A percentile compares a stretch with the other conserved stretches of the same genome.
These are phyloP conservation scores for Microhierax caerulescens DNA, from an alignment of 2,797 vertebrate species.

Conservation along the genomic window DNA sequence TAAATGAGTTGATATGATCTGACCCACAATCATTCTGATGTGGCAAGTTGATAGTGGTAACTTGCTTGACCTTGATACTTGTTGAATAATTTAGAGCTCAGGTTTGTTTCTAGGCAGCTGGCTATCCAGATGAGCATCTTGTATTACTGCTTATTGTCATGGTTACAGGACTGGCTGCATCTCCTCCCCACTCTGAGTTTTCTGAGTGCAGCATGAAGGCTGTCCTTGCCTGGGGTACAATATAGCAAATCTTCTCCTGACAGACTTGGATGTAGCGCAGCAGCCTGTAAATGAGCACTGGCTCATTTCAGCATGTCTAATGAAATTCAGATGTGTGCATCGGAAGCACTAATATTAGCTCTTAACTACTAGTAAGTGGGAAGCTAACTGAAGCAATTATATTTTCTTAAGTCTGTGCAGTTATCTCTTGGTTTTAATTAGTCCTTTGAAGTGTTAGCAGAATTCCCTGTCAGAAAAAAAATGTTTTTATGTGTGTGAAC, in stretches of 20 bases:
- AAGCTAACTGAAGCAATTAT: neutral
- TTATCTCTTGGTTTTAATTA: slow-evolving; percentile 4
- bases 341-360: neutral
- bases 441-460: neutral
- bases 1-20: neutral
- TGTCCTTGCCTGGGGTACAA: neutral
- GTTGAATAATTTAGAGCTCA: slow-evolving; percentile 31
- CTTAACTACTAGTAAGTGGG: neutral
- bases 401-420: neutral
- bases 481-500: neutral
- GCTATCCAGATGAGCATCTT: neutral
- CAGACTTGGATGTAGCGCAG: neutral
- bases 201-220: neutral
- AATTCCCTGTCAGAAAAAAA: neutral
- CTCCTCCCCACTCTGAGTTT: neutral
- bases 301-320: neutral
- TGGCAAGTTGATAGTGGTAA: neutral
- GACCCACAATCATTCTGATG: neutral
- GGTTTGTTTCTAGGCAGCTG: neutral
- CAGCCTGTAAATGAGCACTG: neutral
- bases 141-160: neutral
- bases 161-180: neutral
- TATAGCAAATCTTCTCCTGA: neutral
- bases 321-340: neutral
- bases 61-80: neutral